Evolutionary conservation across 2,888 invertebrate genomes (phyloP), one percentile per base, ranked within the genome.

Genomic region (Microdon myrmicae): DNA sequence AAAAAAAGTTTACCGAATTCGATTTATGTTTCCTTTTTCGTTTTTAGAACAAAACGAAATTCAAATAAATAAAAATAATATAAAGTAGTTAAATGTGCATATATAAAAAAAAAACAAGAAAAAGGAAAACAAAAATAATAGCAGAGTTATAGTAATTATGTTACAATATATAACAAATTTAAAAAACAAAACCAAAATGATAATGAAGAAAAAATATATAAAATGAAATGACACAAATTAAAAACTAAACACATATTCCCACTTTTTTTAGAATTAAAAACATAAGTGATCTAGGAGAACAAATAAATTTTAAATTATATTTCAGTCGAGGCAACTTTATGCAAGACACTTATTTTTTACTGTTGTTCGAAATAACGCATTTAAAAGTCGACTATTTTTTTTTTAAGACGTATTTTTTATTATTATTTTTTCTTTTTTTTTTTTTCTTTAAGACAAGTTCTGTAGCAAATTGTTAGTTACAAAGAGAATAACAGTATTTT

Each of bases 361-460:
- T 58, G 64, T 64, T 64, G 64, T 58, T 58, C 29, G n/a, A 51
- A 64, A 58, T 58, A 43, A 58, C 64, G 32, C 45, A 41, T 47
- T 45, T n/a, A n/a, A n/a, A n/a, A n/a, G n/a, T n/a, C n/a, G n/a
- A 53, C 41, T 58, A 55, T 48, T n/a, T n/a, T n/a, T n/a, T n/a
- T n/a, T n/a, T n/a, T n/a, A n/a, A n/a, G n/a, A n/a, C n/a, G n/a
- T n/a, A n/a, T n/a, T n/a, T n/a, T n/a, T n/a, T n/a, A n/a, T n/a
- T n/a, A n/a, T n/a, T n/a, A n/a, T n/a, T n/a, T n/a, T n/a, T n/a
- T n/a, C n/a, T n/a, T n/a, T n/a, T n/a, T n/a, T n/a, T n/a, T n/a
- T n/a, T n/a, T n/a, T n/a, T n/a, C n/a, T n/a, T n/a, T n/a, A n/a
- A n/a, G n/a, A n/a, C n/a, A n/a, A n/a, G n/a, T n/a, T n/a, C n/a